These are phyloP conservation scores for Pipa parva DNA, from an alignment of 2,113 vertebrate genomes.

Conservation along the genomic window DNA sequence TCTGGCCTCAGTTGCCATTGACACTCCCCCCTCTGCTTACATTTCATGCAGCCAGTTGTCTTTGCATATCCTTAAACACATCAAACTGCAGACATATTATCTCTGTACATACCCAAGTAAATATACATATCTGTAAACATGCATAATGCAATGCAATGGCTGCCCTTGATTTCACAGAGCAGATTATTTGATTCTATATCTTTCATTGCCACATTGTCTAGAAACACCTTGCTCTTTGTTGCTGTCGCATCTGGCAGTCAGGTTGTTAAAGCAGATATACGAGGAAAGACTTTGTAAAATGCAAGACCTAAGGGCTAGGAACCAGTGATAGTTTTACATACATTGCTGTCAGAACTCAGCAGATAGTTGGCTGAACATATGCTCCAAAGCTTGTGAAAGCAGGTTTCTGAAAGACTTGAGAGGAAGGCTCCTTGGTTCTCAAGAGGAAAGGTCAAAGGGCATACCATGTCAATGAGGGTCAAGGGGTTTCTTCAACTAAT, in stretches of 20 bases:
- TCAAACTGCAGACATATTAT: not conserved
- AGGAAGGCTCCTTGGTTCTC: conserved; percentile 41
- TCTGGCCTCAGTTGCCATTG: too few relatives aligned
- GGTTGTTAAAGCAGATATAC: not conserved
- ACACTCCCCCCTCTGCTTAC: too few relatives aligned
- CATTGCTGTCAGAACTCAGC: conserved; percentile 19
- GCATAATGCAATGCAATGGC: too few relatives aligned
- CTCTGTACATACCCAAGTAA: not conserved
- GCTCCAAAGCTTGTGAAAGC: conserved; percentile 36
- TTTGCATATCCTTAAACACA: too few relatives aligned
- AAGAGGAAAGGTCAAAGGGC: conserved; percentile 43
- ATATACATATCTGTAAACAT: not conserved
- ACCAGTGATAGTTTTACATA: not conserved
- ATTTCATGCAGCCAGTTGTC: too few relatives aligned
- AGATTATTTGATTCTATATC: too few relatives aligned
- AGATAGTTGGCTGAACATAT: conserved; percentile 32
- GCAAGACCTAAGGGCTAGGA: conserved; percentile 2
- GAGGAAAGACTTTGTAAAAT: not conserved
- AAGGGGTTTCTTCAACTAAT: conserved; percentile 42
- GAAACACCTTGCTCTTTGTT: not conserved
- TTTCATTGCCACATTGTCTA: not conserved
- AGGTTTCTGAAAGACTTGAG: conserved; percentile 22
- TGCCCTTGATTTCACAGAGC: too few relatives aligned
- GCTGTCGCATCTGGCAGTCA: not conserved
- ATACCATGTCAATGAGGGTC: conserved; percentile 41